phyloP scores from a whole-genome alignment of 30 jellyfish, hydroid and myxozoan genomes.

The Cassiopea xamachana region DNA sequence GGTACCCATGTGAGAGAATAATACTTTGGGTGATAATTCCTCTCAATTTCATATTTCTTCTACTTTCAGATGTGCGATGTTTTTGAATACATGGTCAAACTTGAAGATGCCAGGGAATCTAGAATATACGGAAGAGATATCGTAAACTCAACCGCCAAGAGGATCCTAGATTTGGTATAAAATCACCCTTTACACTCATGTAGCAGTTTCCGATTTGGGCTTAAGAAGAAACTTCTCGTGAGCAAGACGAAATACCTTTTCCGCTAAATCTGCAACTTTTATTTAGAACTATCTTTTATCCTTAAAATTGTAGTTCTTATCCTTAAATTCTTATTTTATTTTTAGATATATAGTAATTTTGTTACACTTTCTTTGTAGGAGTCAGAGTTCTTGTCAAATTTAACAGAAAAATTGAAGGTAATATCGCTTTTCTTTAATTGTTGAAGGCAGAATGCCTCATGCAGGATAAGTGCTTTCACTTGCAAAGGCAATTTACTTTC shows the following conservation, averaged over 20 bases:
- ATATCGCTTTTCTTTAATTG: not conserved
- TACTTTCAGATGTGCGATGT: slow-evolving; percentile 63
- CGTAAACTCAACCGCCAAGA: slow-evolving; percentile 44
- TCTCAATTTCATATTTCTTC: not conserved
- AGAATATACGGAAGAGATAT: slow-evolving; percentile 67
- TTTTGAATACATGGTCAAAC: slow-evolving; percentile 49
- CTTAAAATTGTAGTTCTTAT: too few species aligned
- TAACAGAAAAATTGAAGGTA: slow-evolving; percentile 41
- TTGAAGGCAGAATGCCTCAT: too few species aligned
- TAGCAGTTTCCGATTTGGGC: too few species aligned
- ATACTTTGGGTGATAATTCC: too few species aligned
- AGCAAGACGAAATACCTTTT: too few species aligned
- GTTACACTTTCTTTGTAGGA: slow-evolving; percentile 12
- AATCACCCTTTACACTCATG: too few species aligned
- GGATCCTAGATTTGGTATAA: slow-evolving; percentile 46
- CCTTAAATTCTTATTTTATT: not conserved
- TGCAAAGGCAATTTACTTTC: too few species aligned
- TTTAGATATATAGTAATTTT: not conserved
- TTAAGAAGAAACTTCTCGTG: too few species aligned
- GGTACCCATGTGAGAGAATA: too few species aligned
- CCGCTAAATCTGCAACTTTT: too few species aligned
- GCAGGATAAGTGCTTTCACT: too few species aligned
- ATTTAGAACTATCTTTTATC: too few species aligned
- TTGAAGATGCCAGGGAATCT: slow-evolving; percentile 68
- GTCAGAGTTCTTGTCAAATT: slow-evolving; percentile 40